These are phyloP conservation scores for Propithecus coquereli DNA, from an alignment of 2,113 vertebrate genomes.

Conservation along the genomic window DNA sequence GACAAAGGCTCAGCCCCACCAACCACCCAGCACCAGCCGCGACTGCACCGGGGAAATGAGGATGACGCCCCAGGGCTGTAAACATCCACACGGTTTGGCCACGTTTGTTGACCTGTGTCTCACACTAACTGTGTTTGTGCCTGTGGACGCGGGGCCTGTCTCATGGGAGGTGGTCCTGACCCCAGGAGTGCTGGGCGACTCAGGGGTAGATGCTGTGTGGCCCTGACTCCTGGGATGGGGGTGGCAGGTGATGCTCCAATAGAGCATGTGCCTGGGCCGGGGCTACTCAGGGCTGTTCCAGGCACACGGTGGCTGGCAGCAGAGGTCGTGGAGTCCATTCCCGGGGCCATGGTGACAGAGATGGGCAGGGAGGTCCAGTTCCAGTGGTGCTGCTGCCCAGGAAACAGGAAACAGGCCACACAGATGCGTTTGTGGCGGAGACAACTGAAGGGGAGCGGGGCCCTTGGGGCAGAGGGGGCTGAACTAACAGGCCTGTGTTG, in stretches of 20 bases:
- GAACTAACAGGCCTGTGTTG: neutral
- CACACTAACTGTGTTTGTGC: neutral
- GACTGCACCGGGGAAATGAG: neutral
- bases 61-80: neutral
- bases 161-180: neutral
- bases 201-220: neutral
- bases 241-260: neutral
- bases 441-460: neutral
- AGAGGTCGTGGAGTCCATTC: neutral
- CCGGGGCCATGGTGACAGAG: neutral
- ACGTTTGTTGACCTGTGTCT: neutral
- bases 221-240: neutral
- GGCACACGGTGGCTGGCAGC: neutral
- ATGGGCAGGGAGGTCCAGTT: neutral
- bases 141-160: accelerated
- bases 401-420: neutral
- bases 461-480: neutral
- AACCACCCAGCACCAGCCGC: neutral
- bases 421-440: neutral
- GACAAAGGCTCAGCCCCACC: neutral
- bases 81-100: neutral
- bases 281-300: neutral
- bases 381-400: neutral
- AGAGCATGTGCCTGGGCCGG: neutral
- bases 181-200: neutral